These are phyloP conservation scores for Poeciliopsis turneri DNA, from an alignment of 2,797 vertebrate species.

Conservation along the genomic window DNA sequence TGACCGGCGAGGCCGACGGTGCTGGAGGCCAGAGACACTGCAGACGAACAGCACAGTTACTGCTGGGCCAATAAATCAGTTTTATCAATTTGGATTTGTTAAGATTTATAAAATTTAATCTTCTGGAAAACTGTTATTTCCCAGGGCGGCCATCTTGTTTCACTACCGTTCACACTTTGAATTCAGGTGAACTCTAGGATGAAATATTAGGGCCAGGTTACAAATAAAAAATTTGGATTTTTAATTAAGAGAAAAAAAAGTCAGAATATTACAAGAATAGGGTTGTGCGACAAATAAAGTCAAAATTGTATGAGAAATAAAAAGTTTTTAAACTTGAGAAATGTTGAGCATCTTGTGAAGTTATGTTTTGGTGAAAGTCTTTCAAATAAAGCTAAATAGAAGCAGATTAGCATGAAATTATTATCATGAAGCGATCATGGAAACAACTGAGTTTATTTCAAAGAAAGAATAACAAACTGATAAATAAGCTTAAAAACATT, in stretches of 20 bases:
- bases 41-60: background rate
- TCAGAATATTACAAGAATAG: background rate
- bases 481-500: too few species aligned
- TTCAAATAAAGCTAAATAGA: too few species aligned
- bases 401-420: too few species aligned
- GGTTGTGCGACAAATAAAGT: background rate
- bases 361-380: too few species aligned
- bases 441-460: too few species aligned
- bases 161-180: too few species aligned
- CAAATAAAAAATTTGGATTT: background rate
- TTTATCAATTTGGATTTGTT: background rate
- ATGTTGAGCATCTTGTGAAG: too few species aligned
- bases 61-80: background rate
- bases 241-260: background rate
- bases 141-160: background rate
- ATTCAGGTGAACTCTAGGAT: background rate
- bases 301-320: background rate
- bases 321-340: too few species aligned
- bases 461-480: too few species aligned
- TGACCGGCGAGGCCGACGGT: constrained; percentile 95
- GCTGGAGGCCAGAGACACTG: constrained; percentile 97
- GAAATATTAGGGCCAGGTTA: background rate
- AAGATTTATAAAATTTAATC: too few species aligned
- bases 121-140: background rate
- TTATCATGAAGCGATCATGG: too few species aligned